Evolutionary conservation across 2,113 vertebrate genomes (phyloP).

Genomic region (Promerops cafer): DNA sequence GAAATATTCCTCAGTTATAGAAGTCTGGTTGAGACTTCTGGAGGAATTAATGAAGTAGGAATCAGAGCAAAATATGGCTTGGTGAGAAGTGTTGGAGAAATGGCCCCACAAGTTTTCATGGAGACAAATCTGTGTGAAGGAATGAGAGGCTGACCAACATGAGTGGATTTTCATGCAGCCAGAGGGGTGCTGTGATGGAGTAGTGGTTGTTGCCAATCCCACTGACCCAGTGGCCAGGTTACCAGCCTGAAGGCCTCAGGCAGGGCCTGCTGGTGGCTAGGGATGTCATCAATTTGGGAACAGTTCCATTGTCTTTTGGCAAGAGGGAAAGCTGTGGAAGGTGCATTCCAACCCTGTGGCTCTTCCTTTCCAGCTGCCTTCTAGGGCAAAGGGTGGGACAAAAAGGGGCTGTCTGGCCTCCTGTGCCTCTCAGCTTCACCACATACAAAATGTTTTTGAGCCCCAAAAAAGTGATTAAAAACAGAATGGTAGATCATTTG

Average conservation of each 20-base stretch:
- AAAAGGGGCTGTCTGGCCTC: background rate
- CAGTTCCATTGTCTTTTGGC: background rate
- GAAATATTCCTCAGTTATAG: background rate
- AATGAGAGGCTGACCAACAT: background rate
- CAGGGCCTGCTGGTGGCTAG: background rate
- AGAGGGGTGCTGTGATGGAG: background rate
- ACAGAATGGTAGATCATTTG: background rate
- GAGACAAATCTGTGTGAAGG: background rate
- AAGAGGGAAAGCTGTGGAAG: background rate
- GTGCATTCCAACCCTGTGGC: background rate
- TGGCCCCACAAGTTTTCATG: background rate
- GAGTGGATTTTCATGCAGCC: accelerated
- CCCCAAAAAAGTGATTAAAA: background rate
- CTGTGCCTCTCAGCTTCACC: background rate
- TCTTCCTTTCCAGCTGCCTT: background rate
- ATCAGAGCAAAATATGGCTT: background rate
- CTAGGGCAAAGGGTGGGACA: background rate
- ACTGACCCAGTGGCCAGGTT: background rate
- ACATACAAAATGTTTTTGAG: accelerated
- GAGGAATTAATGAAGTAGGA: background rate
- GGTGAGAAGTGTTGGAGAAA: background rate
- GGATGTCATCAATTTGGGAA: background rate
- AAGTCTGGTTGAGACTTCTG: background rate
- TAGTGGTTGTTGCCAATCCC: too few species aligned
- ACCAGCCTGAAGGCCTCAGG: background rate